A percentile compares a stretch with the other conserved stretches of the same genome.
These are phyloP conservation scores for Mythimna ferrago DNA, from an alignment of 2,888 invertebrate species.

Conservation along the genomic window DNA sequence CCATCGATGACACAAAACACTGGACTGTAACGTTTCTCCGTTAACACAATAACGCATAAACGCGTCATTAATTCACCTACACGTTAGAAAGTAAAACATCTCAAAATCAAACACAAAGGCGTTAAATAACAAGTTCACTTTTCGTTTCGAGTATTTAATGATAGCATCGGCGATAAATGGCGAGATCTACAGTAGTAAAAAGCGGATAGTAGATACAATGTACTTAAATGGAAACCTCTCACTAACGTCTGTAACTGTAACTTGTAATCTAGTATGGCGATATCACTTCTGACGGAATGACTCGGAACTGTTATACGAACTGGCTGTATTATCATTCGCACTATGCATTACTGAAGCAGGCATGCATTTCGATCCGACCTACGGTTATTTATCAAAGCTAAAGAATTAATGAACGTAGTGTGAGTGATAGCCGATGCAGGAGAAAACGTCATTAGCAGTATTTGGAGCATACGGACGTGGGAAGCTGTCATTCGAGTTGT, in stretches of 20 bases:
- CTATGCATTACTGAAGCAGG: slow-evolving; percentile 60
- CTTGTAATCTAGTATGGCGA: slow-evolving; percentile 70
- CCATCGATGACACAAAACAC: slow-evolving; percentile 26
- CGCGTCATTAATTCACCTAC: slow-evolving; percentile 58
- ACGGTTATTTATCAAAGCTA: slow-evolving; percentile 67
- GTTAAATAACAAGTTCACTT: slow-evolving; percentile 78
- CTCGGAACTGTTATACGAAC: slow-evolving; percentile 71
- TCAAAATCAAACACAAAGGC: slow-evolving; percentile 69
- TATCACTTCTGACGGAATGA: slow-evolving; percentile 68
- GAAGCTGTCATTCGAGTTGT: slow-evolving; percentile 79
- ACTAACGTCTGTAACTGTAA: slow-evolving; percentile 76
- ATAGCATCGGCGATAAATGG: slow-evolving; percentile 76
- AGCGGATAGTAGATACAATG: slow-evolving; percentile 71
- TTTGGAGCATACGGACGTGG: slow-evolving; percentile 86
- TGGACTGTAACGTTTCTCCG: slow-evolving; percentile 33
- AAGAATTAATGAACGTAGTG: slow-evolving; percentile 62
- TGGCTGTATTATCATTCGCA: slow-evolving; percentile 67
- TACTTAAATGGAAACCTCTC: slow-evolving; percentile 80
- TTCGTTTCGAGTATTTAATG: slow-evolving; percentile 80
- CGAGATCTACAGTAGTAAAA: slow-evolving; percentile 74
- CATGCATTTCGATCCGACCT: slow-evolving; percentile 61
- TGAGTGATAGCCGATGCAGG: slow-evolving; percentile 50
- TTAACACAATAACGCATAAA: slow-evolving; percentile 27
- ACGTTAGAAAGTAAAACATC: slow-evolving; percentile 79
- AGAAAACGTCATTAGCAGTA: slow-evolving; percentile 71